Conservation (phyloP, 2,888 invertebrate genomes). For the Tanypteryx hageni region DNA sequence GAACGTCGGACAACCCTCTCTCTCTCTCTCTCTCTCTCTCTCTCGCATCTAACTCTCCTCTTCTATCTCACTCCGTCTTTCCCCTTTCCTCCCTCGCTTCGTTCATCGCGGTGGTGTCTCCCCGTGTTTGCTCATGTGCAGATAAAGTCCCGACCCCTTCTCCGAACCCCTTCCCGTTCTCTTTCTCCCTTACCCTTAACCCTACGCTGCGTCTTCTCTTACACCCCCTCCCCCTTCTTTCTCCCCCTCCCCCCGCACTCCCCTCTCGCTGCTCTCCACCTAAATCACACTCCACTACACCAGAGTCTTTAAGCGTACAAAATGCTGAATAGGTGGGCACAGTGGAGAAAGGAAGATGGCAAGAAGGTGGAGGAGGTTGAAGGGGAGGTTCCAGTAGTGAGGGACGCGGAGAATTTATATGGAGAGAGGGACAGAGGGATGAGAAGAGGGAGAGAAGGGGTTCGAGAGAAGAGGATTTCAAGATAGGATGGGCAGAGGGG, state of each 20-base stretch:
- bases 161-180: not conserved
- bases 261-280: not conserved
- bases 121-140: slow-evolving; percentile 51
- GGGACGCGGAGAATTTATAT: not conserved
- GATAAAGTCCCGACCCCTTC: not conserved
- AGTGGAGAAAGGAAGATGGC: not conserved
- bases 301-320: slow-evolving; percentile 57
- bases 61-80: too few relatives aligned
- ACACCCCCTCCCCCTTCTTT: not conserved
- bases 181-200: not conserved
- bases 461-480: not conserved
- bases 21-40: not conserved
- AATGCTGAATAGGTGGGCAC: slow-evolving; percentile 55
- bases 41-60: not conserved
- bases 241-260: not conserved
- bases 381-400: not conserved
- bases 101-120: not conserved
- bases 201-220: not conserved
- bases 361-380: not conserved
- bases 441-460: slow-evolving; percentile 12
- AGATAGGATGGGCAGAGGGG: too few relatives aligned
- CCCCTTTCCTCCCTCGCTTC: too few relatives aligned
- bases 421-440: not conserved
- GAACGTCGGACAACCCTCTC: not conserved
- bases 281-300: slow-evolving; percentile 44